A percentile compares a stretch with the other conserved stretches of the same genome.
phyloP scores from a whole-genome alignment of 2,113 vertebrate genomes.

The Epinephelus lanceolatus region DNA sequence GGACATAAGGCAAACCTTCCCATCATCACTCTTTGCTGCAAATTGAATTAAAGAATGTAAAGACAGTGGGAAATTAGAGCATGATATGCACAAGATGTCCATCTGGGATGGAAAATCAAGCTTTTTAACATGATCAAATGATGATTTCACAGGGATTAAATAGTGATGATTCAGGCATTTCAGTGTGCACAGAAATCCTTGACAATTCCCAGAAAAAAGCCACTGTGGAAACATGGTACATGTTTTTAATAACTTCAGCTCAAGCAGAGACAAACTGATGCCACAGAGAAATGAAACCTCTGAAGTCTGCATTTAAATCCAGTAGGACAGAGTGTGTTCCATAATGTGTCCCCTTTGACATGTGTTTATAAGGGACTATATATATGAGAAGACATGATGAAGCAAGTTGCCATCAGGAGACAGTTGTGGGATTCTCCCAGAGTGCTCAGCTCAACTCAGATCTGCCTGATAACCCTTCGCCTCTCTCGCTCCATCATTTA shows the following conservation, averaged over 20 bases:
- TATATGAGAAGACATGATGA: background rate
- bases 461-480: constrained; percentile 22
- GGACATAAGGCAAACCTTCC: too few species aligned
- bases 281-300: background rate
- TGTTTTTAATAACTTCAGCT: background rate
- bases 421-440: constrained; percentile 18
- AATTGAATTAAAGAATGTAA: too few species aligned
- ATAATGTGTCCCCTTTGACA: background rate
- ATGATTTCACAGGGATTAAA: background rate
- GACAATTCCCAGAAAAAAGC: too few species aligned
- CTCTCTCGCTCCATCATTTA: constrained; percentile 20
- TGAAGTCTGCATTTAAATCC: background rate
- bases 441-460: constrained; percentile 23
- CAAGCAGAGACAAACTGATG: background rate
- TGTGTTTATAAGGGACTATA: background rate
- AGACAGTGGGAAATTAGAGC: background rate
- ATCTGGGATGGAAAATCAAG: background rate
- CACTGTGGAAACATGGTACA: too few species aligned
- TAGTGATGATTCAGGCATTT: background rate
- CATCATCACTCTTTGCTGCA: too few species aligned
- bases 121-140: background rate
- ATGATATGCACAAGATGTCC: background rate
- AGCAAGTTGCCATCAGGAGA: background rate
- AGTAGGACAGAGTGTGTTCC: background rate
- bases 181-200: background rate